Evolutionary conservation across 2,888 invertebrate species (phyloP).

Genomic region (Drosophila ustulata): DNA sequence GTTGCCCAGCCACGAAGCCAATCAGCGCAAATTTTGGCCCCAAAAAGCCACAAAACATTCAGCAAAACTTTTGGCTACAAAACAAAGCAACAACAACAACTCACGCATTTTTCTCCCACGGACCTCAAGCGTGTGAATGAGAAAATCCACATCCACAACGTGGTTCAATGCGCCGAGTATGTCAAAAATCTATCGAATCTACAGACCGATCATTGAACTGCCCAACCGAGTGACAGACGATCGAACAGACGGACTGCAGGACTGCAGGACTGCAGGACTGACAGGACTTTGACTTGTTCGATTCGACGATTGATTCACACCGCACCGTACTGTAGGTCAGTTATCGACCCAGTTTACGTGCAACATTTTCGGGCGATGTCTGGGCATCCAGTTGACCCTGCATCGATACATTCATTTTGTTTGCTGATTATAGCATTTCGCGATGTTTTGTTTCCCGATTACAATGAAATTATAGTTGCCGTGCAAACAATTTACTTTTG

Average conservation of each 20-base stretch:
- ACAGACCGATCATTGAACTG: conserved; percentile 28
- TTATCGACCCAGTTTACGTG: conserved; percentile 75
- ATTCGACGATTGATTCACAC: too few relatives aligned
- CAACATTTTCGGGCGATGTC: background rate
- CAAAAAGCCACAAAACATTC: conserved; percentile 39
- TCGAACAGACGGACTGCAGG: background rate
- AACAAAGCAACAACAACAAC: conserved; percentile 32
- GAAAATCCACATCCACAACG: conserved; percentile 29
- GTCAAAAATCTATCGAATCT: conserved; percentile 74
- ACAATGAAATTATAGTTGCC: background rate
- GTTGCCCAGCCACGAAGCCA: conserved; percentile 36
- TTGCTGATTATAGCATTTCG: background rate
- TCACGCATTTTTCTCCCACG: conserved; percentile 78
- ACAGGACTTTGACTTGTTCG: background rate
- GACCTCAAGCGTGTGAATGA: conserved; percentile 74
- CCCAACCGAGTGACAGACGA: background rate
- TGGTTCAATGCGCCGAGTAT: conserved; percentile 50
- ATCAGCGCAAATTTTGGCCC: conserved; percentile 56
- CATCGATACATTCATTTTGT: background rate
- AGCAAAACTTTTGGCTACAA: conserved; percentile 16
- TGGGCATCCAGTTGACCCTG: background rate
- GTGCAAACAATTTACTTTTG: background rate
- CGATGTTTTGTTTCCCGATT: background rate
- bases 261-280: background rate
- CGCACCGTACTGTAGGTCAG: conserved; percentile 66